Evolutionary conservation across 2,888 invertebrate species (phyloP).

Genomic region (Platycnemis pennipes): DNA sequence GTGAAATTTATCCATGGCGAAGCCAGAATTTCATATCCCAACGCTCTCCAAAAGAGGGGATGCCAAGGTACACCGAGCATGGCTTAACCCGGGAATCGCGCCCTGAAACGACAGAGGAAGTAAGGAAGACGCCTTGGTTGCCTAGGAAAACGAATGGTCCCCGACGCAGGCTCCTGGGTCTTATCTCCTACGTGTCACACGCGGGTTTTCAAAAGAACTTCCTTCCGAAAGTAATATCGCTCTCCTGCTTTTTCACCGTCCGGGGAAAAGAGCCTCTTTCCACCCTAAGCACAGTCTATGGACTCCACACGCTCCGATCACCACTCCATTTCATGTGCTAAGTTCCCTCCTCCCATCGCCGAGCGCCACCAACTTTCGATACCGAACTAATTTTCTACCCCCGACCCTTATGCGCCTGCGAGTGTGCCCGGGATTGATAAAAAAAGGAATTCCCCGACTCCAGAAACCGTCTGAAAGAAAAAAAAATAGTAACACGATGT

Average conservation of each 20-base stretch:
- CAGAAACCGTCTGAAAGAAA: neutral
- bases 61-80: neutral
- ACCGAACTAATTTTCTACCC: neutral
- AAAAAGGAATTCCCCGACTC: neutral
- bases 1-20: neutral
- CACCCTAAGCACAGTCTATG: neutral
- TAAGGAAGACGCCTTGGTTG: neutral
- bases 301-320: neutral
- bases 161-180: neutral
- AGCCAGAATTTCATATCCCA: neutral
- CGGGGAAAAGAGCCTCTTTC: slow-evolving; percentile 2
- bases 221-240: slow-evolving; percentile 17
- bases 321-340: slow-evolving; percentile 31
- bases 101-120: neutral
- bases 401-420: neutral
- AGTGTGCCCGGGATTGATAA: neutral
- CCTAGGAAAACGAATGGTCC: neutral
- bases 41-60: neutral
- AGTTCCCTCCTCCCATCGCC: neutral
- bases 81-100: neutral
- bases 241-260: neutral
- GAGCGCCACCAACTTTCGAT: neutral
- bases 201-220: neutral
- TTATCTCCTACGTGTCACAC: neutral
- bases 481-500: too few species aligned